Conservation (phyloP, 2,113 vertebrate genomes). For the Phalacrocorax carbo region DNA sequence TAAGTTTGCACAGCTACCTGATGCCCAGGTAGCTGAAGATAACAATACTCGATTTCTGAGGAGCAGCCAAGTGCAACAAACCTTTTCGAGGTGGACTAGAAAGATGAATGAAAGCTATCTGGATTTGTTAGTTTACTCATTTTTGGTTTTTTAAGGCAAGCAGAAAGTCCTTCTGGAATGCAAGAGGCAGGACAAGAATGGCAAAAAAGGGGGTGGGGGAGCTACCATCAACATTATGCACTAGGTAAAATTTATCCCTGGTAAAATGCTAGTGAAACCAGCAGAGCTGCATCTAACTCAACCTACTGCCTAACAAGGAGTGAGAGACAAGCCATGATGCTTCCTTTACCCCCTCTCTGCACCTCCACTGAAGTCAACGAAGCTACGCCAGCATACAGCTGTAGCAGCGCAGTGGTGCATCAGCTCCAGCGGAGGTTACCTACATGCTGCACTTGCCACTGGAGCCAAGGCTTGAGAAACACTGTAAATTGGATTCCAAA, state of each 20-base stretch:
- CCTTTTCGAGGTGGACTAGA: background rate
- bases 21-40: background rate
- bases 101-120: background rate
- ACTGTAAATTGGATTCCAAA: background rate
- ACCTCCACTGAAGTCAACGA: background rate
- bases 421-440: background rate
- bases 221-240: background rate
- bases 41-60: background rate
- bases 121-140: background rate
- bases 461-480: background rate
- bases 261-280: background rate
- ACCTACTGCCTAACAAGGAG: background rate
- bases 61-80: background rate
- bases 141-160: conserved; percentile 51
- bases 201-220: background rate
- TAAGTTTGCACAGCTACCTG: background rate
- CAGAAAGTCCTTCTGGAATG: conserved; percentile 25
- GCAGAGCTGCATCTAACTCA: background rate
- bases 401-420: background rate
- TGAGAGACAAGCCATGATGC: background rate
- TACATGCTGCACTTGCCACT: background rate
- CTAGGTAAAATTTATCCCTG: background rate
- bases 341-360: background rate
- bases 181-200: conserved; percentile 13
- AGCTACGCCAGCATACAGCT: background rate